Conservation (phyloP, 1,140 invertebrate genomes). For the Caligus rogercresseyi region DNA sequence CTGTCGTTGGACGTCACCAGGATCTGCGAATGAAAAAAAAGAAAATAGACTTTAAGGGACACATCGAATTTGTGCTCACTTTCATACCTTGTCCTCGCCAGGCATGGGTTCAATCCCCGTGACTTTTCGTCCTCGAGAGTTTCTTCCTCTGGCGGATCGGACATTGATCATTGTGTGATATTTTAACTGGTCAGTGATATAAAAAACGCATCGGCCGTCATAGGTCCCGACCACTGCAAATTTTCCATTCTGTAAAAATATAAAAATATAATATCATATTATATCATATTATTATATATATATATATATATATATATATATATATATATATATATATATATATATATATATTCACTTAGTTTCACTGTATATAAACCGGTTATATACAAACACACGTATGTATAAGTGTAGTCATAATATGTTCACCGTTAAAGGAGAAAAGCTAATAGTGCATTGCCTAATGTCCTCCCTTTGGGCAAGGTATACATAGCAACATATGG, state of each 20-base stretch:
- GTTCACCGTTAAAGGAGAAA: too few species aligned
- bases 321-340: too few species aligned
- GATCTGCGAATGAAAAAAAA: too few species aligned
- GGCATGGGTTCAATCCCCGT: constrained; percentile 93
- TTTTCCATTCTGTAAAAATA: constrained; percentile 55
- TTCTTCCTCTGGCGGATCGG: constrained; percentile 77
- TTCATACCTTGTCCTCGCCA: constrained; percentile 40
- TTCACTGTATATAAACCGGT: too few species aligned
- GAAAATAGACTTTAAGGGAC: constrained; percentile 24
- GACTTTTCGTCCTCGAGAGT: constrained; percentile 81
- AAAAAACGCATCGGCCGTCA: constrained; percentile 94
- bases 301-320: too few species aligned
- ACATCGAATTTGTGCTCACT: background rate
- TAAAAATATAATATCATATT: background rate
- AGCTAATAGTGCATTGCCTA: too few species aligned
- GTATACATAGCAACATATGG: too few species aligned
- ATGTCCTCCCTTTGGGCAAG: too few species aligned
- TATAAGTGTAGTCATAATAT: too few species aligned
- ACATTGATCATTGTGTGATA: constrained; percentile 97
- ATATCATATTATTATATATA: background rate
- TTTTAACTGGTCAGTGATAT: constrained; percentile 89
- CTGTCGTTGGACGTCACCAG: constrained; percentile 96
- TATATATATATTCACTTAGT: too few species aligned
- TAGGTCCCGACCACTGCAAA: constrained; percentile 96
- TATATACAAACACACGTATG: too few species aligned